Evolutionary conservation across 2,888 invertebrate genomes (phyloP).

Genomic region (Agriopis aurantiaria): DNA sequence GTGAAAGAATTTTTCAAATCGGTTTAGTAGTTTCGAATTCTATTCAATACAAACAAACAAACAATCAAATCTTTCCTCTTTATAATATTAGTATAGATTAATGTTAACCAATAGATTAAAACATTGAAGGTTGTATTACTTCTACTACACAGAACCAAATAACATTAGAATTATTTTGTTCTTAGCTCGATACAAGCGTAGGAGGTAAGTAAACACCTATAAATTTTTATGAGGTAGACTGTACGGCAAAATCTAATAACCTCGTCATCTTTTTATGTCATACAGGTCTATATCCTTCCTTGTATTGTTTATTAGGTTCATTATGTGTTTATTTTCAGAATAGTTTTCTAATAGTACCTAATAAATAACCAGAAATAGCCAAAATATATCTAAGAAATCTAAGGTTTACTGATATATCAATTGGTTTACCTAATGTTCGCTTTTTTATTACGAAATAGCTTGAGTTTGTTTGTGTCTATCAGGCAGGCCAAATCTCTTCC

Average conservation of each 20-base stretch:
- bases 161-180: not conserved
- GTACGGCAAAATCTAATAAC: conserved; percentile 22
- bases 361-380: not conserved
- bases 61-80: no score
- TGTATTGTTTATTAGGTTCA: conserved; percentile 16
- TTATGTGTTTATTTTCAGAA: not conserved
- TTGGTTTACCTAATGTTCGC: no score
- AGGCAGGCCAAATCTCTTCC: no score
- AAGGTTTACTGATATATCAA: no score
- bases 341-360: not conserved
- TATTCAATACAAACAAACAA: no score
- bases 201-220: conserved; percentile 18
- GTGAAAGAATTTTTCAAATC: no score
- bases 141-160: not conserved
- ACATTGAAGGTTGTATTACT: not conserved
- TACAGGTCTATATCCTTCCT: not conserved
- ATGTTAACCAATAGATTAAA: not conserved
- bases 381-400: not conserved
- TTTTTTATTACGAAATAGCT: no score
- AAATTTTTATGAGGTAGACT: conserved; percentile 24
- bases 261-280: conserved; percentile 15
- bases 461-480: no score
- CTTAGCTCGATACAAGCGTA: conserved; percentile 6
- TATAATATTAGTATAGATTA: no score
- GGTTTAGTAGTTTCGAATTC: no score